phyloP scores from a whole-genome alignment of 2,888 invertebrate species.

The Macaria notata region DNA sequence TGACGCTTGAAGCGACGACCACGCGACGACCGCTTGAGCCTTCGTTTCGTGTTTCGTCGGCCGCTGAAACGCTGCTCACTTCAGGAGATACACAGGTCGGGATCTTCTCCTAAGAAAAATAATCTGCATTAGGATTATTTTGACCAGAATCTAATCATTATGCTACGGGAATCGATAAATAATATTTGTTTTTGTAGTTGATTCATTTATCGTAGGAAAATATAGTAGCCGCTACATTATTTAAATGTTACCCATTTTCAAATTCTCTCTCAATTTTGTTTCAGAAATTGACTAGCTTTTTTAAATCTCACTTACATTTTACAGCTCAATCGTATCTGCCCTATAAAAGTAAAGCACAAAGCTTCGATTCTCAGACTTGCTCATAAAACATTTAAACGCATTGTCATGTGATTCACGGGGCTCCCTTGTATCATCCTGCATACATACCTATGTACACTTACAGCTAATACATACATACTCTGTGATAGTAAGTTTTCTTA shows the following conservation, averaged over 20 bases:
- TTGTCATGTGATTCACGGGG: neutral
- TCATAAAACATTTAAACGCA: constrained; percentile 1
- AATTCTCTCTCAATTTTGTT: too few relatives aligned
- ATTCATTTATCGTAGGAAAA: too few relatives aligned
- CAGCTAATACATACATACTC: neutral
- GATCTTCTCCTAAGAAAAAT: constrained; percentile 50
- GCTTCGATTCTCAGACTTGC: neutral
- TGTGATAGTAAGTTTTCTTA: neutral
- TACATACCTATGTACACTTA: neutral
- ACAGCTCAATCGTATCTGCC: neutral
- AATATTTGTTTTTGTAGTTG: neutral
- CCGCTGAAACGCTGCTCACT: constrained; percentile 68
- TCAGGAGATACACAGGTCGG: constrained; percentile 79
- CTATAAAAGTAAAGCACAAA: neutral
- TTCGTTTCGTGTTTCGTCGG: constrained; percentile 63
- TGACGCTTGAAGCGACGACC: constrained; percentile 85
- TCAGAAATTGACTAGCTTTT: too few relatives aligned
- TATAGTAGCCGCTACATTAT: too few relatives aligned
- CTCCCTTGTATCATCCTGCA: neutral
- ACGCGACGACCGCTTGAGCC: constrained; percentile 78
- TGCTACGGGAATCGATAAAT: too few relatives aligned
- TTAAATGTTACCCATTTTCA: too few relatives aligned
- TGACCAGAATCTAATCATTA: too few relatives aligned
- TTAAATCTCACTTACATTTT: neutral
- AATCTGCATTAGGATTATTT: neutral